Evolutionary conservation across 2,797 vertebrate genomes (phyloP).

Genomic region (Hylomyscus alleni): DNA sequence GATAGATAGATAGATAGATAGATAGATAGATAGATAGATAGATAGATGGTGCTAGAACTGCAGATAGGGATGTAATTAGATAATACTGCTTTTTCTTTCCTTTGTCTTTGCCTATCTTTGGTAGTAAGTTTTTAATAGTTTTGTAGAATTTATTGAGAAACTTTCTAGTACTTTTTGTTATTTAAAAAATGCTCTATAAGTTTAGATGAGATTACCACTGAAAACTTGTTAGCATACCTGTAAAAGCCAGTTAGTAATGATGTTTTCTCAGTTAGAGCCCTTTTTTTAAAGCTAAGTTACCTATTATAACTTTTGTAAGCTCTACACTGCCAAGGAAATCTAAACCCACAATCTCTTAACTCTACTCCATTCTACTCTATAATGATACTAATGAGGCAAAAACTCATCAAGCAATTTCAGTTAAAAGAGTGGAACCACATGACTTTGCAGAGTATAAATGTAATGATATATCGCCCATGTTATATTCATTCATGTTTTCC

Average conservation of each 20-base stretch:
- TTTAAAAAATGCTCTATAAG: conserved; percentile 9
- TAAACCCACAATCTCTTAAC: conserved; percentile 24
- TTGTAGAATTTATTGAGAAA: neutral
- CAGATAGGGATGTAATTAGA: neutral
- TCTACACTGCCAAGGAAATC: neutral
- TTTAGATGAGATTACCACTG: conserved; percentile 7
- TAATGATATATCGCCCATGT: neutral
- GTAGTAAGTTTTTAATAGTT: neutral
- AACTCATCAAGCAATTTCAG: neutral
- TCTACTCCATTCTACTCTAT: conserved; percentile 5
- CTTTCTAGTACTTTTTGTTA: neutral
- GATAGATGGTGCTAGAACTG: neutral
- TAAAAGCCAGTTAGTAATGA: conserved; percentile 22
- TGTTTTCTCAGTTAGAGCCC: conserved; percentile 7
- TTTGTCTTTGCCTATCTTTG: neutral
- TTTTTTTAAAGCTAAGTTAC: neutral
- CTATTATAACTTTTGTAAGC: neutral
- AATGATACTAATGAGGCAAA: conserved; percentile 26
- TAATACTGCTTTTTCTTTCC: neutral
- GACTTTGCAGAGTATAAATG: neutral
- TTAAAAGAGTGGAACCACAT: conserved; percentile 10
- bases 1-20: neutral
- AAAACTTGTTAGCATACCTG: conserved; percentile 2
- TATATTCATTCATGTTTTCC: conserved; percentile 20
- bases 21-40: neutral